Base-by-base conservation (phyloP, 2,888 invertebrate genomes). In the Spicauda simplicius region DNA sequence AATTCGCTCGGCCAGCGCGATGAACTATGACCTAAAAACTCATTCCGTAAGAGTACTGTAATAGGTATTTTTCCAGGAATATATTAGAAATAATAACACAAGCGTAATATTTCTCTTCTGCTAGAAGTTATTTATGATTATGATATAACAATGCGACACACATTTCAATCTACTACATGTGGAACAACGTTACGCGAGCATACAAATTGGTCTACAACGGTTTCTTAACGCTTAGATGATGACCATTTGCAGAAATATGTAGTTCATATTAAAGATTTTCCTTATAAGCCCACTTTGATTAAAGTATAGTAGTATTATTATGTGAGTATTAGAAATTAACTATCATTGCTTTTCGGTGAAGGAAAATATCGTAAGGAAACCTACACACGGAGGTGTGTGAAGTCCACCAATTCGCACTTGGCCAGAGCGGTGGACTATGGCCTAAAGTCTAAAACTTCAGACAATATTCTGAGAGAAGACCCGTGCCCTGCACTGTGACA, bases 131-230 rank as follows among this genome's bases (percentile, higher is more conserved):
- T 48, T 48, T 48, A 48, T 6, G 19, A 33, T 7, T 41, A n/a
- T 61, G 55, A 64, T 48, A 48, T 56, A 56, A 56, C 45, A 56
- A 63, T 64, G 63, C 55, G 56, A 64, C 55, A 55, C 48, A 63
- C 64, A 64, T 57, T 64, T 50, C 2, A 50, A 52, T 50, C 30
- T n/a, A 30, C 20, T 16, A 48, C 48, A 48, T 58, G 58, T 58
- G 25, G 56, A 19, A 50, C 64, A 62, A 62, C 48, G 56, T 57
- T 64, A 64, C 56, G 64, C 50, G 64, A 64, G 56, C 64, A 64
- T 64, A 64, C 19, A 50, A 50, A 56, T 57, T 56, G 50, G 37
- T 57, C 37, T 64, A 37, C 12, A 64, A 56, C 50, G 50, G 63
- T 16, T 55, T 63, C 63, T 56, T 14, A 33, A 56, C 55, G 16